phyloP scores from a whole-genome alignment of 2,113 vertebrate genomes.

The Pavo muticus region DNA sequence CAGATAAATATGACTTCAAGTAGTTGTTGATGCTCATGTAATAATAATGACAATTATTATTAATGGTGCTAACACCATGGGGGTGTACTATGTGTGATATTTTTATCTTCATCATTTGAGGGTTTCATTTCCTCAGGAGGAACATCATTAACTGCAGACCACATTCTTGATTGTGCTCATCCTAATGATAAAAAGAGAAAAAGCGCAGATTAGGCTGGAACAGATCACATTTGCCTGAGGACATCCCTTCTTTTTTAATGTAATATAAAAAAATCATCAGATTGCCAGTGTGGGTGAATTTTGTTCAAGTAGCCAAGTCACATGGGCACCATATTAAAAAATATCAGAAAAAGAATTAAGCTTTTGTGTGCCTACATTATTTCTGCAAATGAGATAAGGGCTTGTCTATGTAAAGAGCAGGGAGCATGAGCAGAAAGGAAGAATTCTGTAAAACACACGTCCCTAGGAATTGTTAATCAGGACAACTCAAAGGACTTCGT shows the following conservation, averaged over 20 bases:
- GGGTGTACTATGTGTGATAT: neutral
- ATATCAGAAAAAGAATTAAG: neutral
- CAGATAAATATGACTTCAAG: neutral
- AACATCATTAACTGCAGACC: neutral
- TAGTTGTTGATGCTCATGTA: constrained; percentile 11
- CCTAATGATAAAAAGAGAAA: constrained; percentile 16
- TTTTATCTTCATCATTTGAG: constrained; percentile 1
- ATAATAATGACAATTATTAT: neutral
- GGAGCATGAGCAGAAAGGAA: neutral
- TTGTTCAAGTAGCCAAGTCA: neutral
- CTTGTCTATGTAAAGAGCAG: neutral
- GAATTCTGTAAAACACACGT: neutral
- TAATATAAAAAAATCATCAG: neutral
- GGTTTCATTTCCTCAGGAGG: neutral
- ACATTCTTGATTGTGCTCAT: neutral
- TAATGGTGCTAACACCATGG: neutral
- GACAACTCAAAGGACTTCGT: neutral
- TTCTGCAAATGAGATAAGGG: neutral
- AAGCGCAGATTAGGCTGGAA: neutral
- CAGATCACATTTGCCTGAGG: neutral
- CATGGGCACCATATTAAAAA: neutral
- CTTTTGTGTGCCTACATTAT: neutral
- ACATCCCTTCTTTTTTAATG: neutral
- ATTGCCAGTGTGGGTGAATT: neutral
- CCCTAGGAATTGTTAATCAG: neutral